These are phyloP conservation scores for Sinelater perroti DNA, from an alignment of 2,888 invertebrate species.

Conservation along the genomic window DNA sequence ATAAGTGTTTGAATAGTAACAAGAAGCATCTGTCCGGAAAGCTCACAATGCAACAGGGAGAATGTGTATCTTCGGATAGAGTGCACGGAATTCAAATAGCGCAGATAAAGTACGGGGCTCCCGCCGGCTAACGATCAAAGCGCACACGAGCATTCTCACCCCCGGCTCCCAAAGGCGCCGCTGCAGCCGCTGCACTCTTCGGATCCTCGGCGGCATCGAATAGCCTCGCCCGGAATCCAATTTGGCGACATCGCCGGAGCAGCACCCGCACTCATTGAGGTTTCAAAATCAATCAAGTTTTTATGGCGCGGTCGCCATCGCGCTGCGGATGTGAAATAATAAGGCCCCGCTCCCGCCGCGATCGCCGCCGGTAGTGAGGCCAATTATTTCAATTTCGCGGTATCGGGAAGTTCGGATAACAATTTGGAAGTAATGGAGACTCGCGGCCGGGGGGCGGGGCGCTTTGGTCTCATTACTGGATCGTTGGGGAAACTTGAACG, in stretches of 20 bases:
- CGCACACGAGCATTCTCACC: too few relatives aligned
- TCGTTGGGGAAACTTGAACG: slow-evolving; percentile 6
- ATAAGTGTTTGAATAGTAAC: slow-evolving; percentile 20
- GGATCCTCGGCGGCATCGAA: slow-evolving; percentile 8
- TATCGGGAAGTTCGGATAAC: slow-evolving; percentile 16
- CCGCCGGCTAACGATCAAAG: too few relatives aligned
- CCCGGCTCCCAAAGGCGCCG: too few relatives aligned
- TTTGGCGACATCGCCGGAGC: slow-evolving; percentile 17
- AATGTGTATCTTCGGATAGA: slow-evolving; percentile 6
- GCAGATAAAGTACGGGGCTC: background rate
- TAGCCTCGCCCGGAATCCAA: slow-evolving; percentile 21
- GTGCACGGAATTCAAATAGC: slow-evolving; percentile 1
- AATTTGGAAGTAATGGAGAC: slow-evolving; percentile 16
- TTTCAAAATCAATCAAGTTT: slow-evolving; percentile 36
- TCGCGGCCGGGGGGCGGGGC: slow-evolving; percentile 5
- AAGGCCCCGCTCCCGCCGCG: slow-evolving; percentile 22
- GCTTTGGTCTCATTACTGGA: slow-evolving; percentile 17
- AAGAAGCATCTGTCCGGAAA: slow-evolving; percentile 9
- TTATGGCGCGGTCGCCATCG: slow-evolving; percentile 30
- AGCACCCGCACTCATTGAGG: slow-evolving; percentile 27
- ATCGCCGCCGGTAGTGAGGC: slow-evolving; percentile 22
- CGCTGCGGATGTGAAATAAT: slow-evolving; percentile 31
- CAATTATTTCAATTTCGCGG: slow-evolving; percentile 26
- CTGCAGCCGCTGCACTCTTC: too few relatives aligned
- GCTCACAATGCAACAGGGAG: slow-evolving; percentile 7